A percentile compares a stretch with the other conserved stretches of the same genome.
phyloP scores from a whole-genome alignment of 2,113 vertebrate genomes.

The Pithys albifrons region DNA sequence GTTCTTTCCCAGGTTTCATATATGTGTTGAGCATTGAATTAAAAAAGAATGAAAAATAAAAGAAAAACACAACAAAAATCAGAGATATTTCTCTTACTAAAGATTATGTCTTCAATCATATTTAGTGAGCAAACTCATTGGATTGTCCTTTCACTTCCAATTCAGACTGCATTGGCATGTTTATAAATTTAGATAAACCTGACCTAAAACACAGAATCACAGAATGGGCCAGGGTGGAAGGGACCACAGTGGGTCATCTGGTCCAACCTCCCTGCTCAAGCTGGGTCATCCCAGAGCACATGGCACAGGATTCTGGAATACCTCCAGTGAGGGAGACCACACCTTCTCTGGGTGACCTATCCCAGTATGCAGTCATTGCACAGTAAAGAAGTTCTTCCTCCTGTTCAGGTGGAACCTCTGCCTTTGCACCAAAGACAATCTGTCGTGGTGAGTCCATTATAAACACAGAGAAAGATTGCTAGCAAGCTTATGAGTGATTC shows the following conservation, averaged over 20 bases:
- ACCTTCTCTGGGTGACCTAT: background rate
- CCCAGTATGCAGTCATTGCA: rapidly evolving
- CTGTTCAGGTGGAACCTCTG: background rate
- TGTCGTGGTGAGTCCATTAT: background rate
- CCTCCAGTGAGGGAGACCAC: background rate
- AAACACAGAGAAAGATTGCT: background rate
- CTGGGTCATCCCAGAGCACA: background rate
- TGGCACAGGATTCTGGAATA: background rate
- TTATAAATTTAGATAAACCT: background rate
- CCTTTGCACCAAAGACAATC: background rate
- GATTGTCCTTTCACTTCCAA: background rate
- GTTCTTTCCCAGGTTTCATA: background rate
- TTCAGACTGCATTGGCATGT: background rate
- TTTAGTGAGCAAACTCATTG: background rate
- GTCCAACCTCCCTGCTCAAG: background rate
- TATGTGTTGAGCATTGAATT: background rate
- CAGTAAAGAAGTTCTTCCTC: background rate
- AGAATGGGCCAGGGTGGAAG: background rate
- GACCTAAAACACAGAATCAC: background rate
- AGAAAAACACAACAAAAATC: background rate
- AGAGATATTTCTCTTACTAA: background rate
- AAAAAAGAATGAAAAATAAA: background rate
- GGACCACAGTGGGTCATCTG: background rate
- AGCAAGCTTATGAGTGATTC: background rate
- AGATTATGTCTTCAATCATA: background rate